Base-by-base conservation (phyloP, 2,797 vertebrate genomes). In the Atherinosoma microstoma region DNA sequence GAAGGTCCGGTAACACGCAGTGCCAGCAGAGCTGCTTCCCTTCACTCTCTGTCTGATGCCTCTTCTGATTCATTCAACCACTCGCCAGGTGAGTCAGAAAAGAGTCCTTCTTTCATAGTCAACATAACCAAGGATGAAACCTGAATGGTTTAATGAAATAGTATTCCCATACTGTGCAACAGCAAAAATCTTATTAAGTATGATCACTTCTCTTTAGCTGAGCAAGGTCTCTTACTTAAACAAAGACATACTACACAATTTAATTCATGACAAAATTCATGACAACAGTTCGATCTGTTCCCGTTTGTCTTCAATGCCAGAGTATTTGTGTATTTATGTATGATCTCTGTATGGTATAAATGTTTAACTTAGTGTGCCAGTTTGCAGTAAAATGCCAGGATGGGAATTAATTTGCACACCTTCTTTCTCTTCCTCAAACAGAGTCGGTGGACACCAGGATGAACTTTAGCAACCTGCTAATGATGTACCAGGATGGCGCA, bases 401-500 rank as follows among this genome's bases (percentile, higher is more conserved):
- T 24, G 22, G 10, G 22, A 53, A 53, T 10, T 53, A 11, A 53
- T 53, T 53, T 53, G 49, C 49, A 53, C 22, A 24, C 49, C 4
- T 29, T 16, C 22, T n/a, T 12, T 59, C 57, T 16, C 29, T 9
- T 67, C 63, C 56, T 72, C 32, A 35, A 76, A 74, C 86, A 91
- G 92, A 92, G 80, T 76, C 95, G 0, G 78, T 90, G 79, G 97
- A 95, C 76, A 94, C 91, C 76, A 96, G 97, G 83, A 86, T 90
- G 86, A 95, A 93, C 76, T 95, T 97, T 35, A 93, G 94, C 13
- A 94, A 71, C 84, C 91, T 97, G 85, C 79, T 93, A 16, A 94
- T 95, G 94, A 95, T 96, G 86, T 94, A 88, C 0, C 95, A 96
- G 82, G 96, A 96, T 9, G 94, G 95, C 4, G 95, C 94, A 2